Percentiles rank a stretch among this genome's conserved stretches.
Conservation (phyloP, 2,113 vertebrate genomes). For the Rhinolophus ferrumequinum region DNA sequence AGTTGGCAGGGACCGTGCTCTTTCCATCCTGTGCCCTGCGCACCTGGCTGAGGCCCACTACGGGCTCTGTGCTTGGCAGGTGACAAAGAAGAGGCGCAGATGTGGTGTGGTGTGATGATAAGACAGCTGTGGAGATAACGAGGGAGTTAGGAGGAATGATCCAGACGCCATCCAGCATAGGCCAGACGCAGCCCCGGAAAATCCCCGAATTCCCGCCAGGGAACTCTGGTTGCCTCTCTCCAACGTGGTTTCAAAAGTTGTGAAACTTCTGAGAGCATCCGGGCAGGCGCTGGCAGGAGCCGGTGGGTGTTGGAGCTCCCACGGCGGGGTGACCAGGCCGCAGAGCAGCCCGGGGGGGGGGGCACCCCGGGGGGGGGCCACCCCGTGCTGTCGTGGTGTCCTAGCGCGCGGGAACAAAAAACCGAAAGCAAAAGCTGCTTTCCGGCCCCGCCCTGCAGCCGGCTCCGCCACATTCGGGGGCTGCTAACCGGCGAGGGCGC, state of each 20-base stretch:
- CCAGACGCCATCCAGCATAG: neutral
- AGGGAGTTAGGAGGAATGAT: neutral
- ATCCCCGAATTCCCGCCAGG: neutral
- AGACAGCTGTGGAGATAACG: accelerated
- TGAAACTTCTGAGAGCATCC: neutral
- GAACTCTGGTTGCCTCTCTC: neutral
- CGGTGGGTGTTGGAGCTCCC: accelerated
- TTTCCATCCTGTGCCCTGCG: neutral
- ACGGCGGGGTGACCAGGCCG: accelerated
- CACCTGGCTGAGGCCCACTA: neutral
- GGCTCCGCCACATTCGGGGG: accelerated
- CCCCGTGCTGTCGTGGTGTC: accelerated
- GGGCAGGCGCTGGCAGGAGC: neutral
- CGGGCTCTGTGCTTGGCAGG: neutral
- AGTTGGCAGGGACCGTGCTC: neutral
- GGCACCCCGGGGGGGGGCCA: neutral
- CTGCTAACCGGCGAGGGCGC: neutral
- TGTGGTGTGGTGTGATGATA: neutral
- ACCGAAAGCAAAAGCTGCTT: conserved; percentile 52
- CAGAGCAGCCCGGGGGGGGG: accelerated
- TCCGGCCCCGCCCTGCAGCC: accelerated
- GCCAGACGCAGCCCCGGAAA: neutral
- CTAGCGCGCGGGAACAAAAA: neutral
- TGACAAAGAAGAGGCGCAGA: neutral
- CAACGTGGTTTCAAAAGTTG: neutral